These are phyloP conservation scores for Zingel zingel DNA, from an alignment of 2,113 vertebrate species.

Conservation along the genomic window DNA sequence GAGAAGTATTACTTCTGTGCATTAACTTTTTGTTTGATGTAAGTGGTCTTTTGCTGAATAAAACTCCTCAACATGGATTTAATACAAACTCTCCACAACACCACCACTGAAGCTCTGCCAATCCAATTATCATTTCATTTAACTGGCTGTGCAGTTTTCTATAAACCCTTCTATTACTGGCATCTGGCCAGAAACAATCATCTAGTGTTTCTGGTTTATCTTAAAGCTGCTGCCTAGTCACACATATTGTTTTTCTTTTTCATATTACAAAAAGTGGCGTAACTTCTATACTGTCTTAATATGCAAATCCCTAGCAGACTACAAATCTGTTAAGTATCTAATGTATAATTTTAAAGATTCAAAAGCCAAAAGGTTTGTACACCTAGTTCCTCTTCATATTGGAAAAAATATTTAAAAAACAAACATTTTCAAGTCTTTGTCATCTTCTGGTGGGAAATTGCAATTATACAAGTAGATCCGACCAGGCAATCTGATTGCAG, in stretches of 20 bases:
- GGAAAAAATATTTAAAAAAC: background rate
- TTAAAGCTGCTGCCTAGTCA: background rate
- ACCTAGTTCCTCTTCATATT: background rate
- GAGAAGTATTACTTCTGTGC: conserved; percentile 8
- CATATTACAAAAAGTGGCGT: conserved; percentile 3
- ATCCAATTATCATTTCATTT: conserved; percentile 66
- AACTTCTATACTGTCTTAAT: background rate
- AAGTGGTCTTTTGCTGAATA: conserved; percentile 8
- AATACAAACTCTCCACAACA: conserved; percentile 7
- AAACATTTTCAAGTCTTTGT: background rate
- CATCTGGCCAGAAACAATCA: conserved; percentile 41
- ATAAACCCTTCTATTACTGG: conserved; percentile 40
- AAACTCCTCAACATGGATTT: conserved; percentile 34
- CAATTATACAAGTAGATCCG: too few species aligned
- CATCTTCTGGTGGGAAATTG: conserved; percentile 4
- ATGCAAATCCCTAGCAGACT: background rate
- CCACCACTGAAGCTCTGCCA: conserved; percentile 56
- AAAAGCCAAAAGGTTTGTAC: background rate
- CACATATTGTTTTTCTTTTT: background rate
- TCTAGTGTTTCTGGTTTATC: conserved; percentile 14
- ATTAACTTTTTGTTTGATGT: conserved; percentile 26
- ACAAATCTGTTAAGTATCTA: background rate
- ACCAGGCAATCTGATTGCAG: too few species aligned
- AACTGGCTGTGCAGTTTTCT: conserved; percentile 33
- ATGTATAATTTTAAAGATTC: background rate